phyloP scores from a whole-genome alignment of 2,888 invertebrate species.

The Aphodius granarius region DNA sequence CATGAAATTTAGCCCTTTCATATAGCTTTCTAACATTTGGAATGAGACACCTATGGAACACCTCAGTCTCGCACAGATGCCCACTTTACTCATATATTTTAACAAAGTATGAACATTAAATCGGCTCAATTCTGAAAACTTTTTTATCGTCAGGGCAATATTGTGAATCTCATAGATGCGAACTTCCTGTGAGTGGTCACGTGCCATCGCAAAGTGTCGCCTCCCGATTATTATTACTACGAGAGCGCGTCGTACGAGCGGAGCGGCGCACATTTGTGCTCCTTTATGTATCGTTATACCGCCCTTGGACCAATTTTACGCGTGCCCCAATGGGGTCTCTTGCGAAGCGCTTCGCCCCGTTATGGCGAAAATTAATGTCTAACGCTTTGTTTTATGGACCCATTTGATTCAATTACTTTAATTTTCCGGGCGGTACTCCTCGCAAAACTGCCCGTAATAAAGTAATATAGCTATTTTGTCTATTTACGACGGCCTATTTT shows the following conservation, averaged over 20 bases:
- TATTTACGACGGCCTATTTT: conserved; percentile 5
- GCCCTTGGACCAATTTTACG: not conserved
- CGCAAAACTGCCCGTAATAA: not conserved
- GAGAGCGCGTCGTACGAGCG: not conserved
- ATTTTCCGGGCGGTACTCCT: conserved; percentile 5
- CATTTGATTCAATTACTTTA: conserved; percentile 12
- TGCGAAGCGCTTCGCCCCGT: not conserved
- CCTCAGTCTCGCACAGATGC: too few species aligned
- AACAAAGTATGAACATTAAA: not conserved
- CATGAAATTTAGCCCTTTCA: too few species aligned
- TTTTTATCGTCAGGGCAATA: not conserved
- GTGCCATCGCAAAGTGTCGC: not conserved
- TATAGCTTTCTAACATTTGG: too few species aligned
- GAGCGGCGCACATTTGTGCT: not conserved
- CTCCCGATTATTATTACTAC: not conserved
- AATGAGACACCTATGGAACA: too few species aligned
- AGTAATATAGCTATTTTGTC: conserved; percentile 12
- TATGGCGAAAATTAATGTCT: conserved; percentile 10
- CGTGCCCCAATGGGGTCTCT: not conserved
- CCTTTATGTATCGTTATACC: not conserved
- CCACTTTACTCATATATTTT: not conserved
- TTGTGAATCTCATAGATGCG: not conserved
- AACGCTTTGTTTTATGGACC: conserved; percentile 12
- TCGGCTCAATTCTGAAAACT: not conserved
- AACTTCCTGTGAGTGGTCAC: not conserved